A percentile compares a stretch with the other conserved stretches of the same genome.
Evolutionary conservation across 2,113 vertebrate species (phyloP).

Genomic region (Trogon melanurus): DNA sequence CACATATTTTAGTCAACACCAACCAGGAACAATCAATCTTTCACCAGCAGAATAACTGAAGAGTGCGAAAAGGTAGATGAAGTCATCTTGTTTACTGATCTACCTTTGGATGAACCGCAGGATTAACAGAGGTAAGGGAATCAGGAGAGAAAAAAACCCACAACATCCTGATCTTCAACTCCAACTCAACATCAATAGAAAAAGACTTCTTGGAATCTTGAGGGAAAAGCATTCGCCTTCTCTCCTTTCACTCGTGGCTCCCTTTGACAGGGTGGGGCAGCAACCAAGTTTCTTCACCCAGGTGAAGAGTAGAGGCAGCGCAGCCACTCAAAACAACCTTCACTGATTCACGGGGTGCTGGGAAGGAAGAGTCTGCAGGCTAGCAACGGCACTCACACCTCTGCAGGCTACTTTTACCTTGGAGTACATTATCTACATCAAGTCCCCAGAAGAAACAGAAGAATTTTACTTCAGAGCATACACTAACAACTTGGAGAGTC

Average conservation of each 20-base stretch:
- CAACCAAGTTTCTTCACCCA: not conserved
- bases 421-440: not conserved
- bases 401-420: not conserved
- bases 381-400: not conserved
- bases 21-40: not conserved
- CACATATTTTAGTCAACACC: not conserved
- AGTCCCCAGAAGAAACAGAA: not conserved
- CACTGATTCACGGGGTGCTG: not conserved
- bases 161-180: not conserved
- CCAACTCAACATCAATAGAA: not conserved
- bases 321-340: not conserved
- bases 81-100: not conserved
- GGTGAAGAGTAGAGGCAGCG: not conserved
- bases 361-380: not conserved
- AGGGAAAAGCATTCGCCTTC: not conserved
- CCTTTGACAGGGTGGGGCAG: not conserved
- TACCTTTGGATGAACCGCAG: not conserved
- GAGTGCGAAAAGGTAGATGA: not conserved
- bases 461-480: not conserved
- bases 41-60: not conserved
- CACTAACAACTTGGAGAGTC: not conserved
- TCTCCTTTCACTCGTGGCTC: not conserved
- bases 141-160: accelerated
- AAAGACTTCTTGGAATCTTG: not conserved
- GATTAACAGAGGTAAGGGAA: not conserved